phyloP scores from a whole-genome alignment of 1,140 invertebrate species.

The Orius insidiosus region DNA sequence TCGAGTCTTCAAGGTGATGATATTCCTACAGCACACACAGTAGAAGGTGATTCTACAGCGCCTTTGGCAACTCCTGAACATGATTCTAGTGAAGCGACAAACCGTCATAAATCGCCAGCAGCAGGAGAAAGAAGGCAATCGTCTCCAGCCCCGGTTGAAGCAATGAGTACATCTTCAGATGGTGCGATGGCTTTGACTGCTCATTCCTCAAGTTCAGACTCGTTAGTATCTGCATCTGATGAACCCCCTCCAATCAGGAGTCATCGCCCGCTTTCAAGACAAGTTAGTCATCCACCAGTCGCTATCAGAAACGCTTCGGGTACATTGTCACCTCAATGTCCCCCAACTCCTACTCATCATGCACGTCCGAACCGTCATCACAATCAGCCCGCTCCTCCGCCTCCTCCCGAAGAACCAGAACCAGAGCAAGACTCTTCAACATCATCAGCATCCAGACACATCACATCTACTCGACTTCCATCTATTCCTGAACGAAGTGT shows the following conservation, averaged over 20 bases:
- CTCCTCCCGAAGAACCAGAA: constrained; percentile 9
- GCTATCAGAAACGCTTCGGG: constrained; percentile 21
- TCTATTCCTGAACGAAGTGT: constrained; percentile 58
- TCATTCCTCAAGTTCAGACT: constrained; percentile 13
- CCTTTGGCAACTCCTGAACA: constrained; percentile 42
- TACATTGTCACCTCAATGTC: constrained; percentile 39
- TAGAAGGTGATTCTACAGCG: constrained; percentile 22
- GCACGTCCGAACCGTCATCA: constrained; percentile 26
- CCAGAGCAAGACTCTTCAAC: neutral
- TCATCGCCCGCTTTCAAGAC: constrained; percentile 38
- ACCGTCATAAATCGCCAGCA: neutral
- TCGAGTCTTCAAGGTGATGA: constrained; percentile 17
- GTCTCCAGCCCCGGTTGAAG: neutral
- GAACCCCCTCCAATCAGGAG: constrained; percentile 27
- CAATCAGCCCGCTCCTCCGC: constrained; percentile 20
- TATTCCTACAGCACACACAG: constrained; percentile 7
- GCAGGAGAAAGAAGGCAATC: no score
- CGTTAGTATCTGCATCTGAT: constrained; percentile 11
- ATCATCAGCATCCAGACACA: constrained; percentile 37
- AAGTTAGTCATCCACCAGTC: constrained; percentile 22
- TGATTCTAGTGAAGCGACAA: constrained; percentile 27
- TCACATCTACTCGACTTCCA: constrained; percentile 55
- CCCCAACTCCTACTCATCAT: constrained; percentile 70
- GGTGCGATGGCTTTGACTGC: neutral
- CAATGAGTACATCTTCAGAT: neutral